Evolutionary conservation across 2,888 invertebrate genomes (phyloP).

Genomic region (Keiferia lycopersicella): DNA sequence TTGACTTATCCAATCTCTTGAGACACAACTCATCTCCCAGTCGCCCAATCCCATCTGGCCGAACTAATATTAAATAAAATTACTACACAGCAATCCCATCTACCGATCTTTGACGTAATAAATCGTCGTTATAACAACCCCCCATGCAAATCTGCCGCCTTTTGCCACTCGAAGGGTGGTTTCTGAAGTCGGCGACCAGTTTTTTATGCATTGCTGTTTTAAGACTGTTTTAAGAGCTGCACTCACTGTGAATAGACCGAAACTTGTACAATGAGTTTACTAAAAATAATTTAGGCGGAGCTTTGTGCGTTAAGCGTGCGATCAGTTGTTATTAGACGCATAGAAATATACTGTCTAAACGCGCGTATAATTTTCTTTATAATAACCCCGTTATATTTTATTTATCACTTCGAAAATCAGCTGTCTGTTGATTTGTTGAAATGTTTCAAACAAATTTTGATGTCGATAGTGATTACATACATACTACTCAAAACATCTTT

Average conservation of each 20-base stretch:
- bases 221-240: background rate
- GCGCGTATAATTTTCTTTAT: no score
- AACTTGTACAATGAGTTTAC: background rate
- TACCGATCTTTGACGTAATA: constrained; percentile 35
- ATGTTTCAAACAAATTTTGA: no score
- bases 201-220: background rate
- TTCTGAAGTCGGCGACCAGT: background rate
- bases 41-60: constrained; percentile 19
- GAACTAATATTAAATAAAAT: constrained; percentile 30
- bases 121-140: constrained; percentile 40
- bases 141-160: constrained; percentile 44
- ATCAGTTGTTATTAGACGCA: no score
- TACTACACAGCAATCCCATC: constrained; percentile 33
- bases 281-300: no score
- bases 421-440: no score
- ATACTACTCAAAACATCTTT: no score
- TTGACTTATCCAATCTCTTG: background rate
- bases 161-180: constrained; percentile 37
- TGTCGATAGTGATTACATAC: no score
- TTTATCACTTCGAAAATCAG: no score
- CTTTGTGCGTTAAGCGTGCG: no score
- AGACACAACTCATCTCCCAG: background rate
- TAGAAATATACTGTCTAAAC: no score
- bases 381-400: no score
- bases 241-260: no score